Conservation (phyloP, 2,113 vertebrate genomes). For the Sciurus niger region DNA sequence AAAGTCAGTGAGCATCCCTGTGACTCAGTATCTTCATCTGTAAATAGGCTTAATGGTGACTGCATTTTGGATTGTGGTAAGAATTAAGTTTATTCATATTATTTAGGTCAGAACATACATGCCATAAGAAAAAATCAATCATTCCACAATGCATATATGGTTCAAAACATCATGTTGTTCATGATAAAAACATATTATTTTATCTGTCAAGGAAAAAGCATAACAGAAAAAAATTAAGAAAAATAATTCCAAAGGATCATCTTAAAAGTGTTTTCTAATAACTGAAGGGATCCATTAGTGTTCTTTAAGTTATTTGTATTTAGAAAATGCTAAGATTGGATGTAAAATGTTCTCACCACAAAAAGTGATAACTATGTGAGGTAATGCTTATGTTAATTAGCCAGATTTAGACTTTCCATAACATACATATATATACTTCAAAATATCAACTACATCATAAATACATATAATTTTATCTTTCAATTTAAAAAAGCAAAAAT, state of each 20-base stretch:
- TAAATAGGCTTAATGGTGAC: background rate
- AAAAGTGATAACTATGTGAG: background rate
- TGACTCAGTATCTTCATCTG: background rate
- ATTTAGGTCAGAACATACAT: background rate
- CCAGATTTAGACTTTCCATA: background rate
- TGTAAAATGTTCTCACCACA: background rate
- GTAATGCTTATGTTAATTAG: background rate
- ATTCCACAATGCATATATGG: background rate
- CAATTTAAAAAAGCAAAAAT: background rate
- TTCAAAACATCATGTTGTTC: background rate
- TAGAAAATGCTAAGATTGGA: background rate
- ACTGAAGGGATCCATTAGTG: background rate
- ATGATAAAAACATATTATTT: background rate
- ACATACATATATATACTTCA: background rate
- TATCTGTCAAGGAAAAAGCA: background rate
- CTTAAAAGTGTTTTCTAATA: slow-evolving; percentile 12
- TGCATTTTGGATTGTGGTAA: background rate
- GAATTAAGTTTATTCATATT: background rate
- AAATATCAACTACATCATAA: background rate
- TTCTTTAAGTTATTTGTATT: background rate
- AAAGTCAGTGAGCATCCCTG: background rate
- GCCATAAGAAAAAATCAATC: background rate
- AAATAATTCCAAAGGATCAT: background rate
- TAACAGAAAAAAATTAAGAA: background rate
- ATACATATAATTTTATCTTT: background rate